phyloP scores from a whole-genome alignment of 2,113 vertebrate species.

The Pavo muticus region DNA sequence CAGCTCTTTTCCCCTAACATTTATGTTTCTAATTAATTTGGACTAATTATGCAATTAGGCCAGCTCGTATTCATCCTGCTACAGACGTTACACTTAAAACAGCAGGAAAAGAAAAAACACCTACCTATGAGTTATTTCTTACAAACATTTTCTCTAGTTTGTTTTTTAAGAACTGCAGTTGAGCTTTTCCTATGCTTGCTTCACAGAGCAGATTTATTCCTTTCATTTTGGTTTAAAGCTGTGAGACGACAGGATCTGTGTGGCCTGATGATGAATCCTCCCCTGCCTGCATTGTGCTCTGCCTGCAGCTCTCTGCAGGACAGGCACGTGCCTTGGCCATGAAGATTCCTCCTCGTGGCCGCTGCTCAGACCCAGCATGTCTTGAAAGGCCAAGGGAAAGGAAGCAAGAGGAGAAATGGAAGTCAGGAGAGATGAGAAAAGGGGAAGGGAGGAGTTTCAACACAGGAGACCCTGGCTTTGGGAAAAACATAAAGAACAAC shows the following conservation, averaged over 20 bases:
- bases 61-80: neutral
- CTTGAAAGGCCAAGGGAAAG: neutral
- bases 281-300: neutral
- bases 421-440: neutral
- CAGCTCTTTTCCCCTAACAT: neutral
- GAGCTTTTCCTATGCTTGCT: neutral
- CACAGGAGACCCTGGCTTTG: no score
- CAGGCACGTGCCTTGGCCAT: accelerated
- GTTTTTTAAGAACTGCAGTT: neutral
- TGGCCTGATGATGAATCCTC: neutral
- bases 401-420: neutral
- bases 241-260: neutral
- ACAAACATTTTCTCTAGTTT: neutral
- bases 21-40: neutral
- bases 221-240: neutral
- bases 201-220: neutral
- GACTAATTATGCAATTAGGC: neutral
- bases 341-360: neutral
- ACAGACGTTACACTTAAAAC: neutral
- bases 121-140: neutral
- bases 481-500: neutral
- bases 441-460: neutral
- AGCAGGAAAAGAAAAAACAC: neutral
- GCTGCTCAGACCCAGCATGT: neutral
- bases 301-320: neutral